Percentiles rank a stretch among this genome's conserved stretches.
Evolutionary conservation across 2,888 invertebrate species (phyloP).

Genomic region (Epirrhoe tristata): DNA sequence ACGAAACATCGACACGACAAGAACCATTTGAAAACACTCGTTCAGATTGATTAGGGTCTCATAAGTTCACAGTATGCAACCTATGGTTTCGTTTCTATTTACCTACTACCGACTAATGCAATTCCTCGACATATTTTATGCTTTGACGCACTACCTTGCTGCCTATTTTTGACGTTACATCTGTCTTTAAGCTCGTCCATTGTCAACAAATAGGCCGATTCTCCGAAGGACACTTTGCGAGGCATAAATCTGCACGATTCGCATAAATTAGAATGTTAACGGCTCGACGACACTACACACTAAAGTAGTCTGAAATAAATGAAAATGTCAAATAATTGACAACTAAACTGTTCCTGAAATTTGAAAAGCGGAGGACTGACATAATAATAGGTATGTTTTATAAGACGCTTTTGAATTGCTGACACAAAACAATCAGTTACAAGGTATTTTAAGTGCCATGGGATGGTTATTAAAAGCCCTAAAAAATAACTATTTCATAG

Average conservation of each 20-base stretch:
- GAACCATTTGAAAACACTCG: too few species aligned
- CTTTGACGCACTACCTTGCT: not conserved
- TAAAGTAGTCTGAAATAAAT: slow-evolving; percentile 63
- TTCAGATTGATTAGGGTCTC: too few species aligned
- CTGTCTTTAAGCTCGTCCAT: not conserved
- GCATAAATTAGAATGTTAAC: slow-evolving; percentile 78
- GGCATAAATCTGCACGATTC: slow-evolving; percentile 70
- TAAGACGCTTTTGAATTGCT: too few species aligned
- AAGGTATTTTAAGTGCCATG: too few species aligned
- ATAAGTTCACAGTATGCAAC: too few species aligned
- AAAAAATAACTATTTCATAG: too few species aligned
- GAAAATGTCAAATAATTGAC: slow-evolving; percentile 72
- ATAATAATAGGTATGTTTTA: too few species aligned
- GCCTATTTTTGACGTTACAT: not conserved
- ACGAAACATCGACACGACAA: too few species aligned
- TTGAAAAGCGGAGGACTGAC: not conserved
- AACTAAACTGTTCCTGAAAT: slow-evolving; percentile 46
- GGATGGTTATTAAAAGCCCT: too few species aligned
- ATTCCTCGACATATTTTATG: not conserved
- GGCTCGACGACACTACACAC: slow-evolving; percentile 50
- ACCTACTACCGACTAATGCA: not conserved
- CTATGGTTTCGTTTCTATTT: not conserved
- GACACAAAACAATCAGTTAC: too few species aligned
- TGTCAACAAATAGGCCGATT: slow-evolving; percentile 46
- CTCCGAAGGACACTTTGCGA: slow-evolving; percentile 64